Conservation (phyloP, 2,113 vertebrate genomes). For the Hypocryptadius cinnamomeus region DNA sequence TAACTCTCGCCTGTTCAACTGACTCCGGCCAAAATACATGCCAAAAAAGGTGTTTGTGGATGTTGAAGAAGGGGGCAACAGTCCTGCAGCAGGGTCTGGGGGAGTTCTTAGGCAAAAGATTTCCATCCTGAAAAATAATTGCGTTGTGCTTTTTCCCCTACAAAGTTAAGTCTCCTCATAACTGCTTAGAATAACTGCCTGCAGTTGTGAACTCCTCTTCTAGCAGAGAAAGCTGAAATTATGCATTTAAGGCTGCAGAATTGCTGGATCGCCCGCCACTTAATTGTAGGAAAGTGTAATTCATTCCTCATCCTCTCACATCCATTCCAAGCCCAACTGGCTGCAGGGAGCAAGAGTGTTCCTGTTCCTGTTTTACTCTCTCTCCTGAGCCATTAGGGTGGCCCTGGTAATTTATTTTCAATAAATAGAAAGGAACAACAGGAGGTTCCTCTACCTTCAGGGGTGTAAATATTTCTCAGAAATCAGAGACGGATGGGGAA, state of each 20-base stretch:
- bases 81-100: not conserved
- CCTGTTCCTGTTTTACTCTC: not conserved
- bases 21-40: not conserved
- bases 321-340: not conserved
- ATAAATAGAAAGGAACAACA: conserved; percentile 9
- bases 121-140: not conserved
- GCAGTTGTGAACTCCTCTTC: not conserved
- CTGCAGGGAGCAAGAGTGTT: not conserved
- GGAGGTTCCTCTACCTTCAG: conserved; percentile 29
- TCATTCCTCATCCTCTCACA: not conserved
- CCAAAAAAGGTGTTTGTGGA: conserved; percentile 2
- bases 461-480: conserved; percentile 11
- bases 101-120: not conserved
- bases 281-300: not conserved
- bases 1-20: not conserved
- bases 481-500: not conserved
- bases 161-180: not conserved
- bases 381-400: not conserved
- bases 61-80: not conserved
- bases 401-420: conserved; percentile 14
- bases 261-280: not conserved
- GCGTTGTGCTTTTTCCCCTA: not conserved
- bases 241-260: not conserved
- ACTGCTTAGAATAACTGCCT: not conserved
- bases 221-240: not conserved